phyloP scores from a whole-genome alignment of 2,113 vertebrate genomes.

The Ranitomeya imitator region DNA sequence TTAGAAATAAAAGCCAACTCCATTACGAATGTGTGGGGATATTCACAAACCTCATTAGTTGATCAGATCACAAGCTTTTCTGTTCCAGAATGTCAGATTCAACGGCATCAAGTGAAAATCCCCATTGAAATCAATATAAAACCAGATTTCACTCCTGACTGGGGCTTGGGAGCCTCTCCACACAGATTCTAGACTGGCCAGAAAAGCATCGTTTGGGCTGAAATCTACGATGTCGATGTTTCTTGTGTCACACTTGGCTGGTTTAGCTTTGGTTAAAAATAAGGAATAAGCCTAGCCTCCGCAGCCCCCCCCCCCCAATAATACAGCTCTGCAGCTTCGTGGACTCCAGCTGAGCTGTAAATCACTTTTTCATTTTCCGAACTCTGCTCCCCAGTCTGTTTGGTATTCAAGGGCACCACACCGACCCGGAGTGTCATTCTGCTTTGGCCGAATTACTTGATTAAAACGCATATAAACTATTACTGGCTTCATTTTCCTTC shows the following conservation, averaged over 20 bases:
- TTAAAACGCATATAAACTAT: conserved; percentile 80
- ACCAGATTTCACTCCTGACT: conserved; percentile 38
- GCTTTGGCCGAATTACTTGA: conserved; percentile 75
- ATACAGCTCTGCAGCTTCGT: conserved; percentile 57
- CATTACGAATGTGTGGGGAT: conserved; percentile 28
- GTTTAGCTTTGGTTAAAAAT: conserved; percentile 56
- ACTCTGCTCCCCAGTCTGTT: conserved; percentile 68
- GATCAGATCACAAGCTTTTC: conserved; percentile 27
- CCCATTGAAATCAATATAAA: conserved; percentile 33
- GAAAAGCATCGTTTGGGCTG: not conserved
- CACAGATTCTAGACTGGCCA: not conserved
- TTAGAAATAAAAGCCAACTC: not conserved
- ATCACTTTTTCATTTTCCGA: conserved; percentile 78
- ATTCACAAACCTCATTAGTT: conserved; percentile 29
- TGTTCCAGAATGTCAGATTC: not conserved
- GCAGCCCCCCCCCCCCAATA: not conserved
- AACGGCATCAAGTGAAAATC: conserved; percentile 14
- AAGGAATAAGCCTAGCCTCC: conserved; percentile 29
- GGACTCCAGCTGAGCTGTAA: conserved; percentile 77
- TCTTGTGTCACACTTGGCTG: conserved; percentile 65
- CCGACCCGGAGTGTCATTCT: conserved; percentile 67
- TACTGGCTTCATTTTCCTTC: conserved; percentile 70
- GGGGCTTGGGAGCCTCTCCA: not conserved
- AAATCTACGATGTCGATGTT: not conserved
- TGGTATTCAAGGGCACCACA: conserved; percentile 74